These are phyloP conservation scores for Platygyra sinensis DNA, from an alignment of 64 coral and sea anemone genomes.

Conservation along the genomic window DNA sequence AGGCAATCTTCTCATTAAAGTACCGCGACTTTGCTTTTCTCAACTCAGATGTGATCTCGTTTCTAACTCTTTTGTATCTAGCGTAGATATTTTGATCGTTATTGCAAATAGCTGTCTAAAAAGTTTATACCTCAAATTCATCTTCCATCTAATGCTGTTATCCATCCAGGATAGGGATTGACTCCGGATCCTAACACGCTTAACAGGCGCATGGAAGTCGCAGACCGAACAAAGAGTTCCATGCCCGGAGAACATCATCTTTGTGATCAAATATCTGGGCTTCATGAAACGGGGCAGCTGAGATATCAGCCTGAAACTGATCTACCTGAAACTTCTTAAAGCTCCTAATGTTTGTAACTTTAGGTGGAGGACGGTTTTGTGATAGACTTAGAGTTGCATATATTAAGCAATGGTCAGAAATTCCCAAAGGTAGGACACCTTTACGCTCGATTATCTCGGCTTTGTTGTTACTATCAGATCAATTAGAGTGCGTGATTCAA, in stretches of 20 bases:
- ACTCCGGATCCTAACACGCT: background rate
- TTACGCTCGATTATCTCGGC: background rate
- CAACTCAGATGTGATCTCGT: background rate
- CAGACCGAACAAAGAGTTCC: background rate
- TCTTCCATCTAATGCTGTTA: background rate
- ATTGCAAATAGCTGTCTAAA: background rate
- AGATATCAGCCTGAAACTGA: slow-evolving; percentile 9
- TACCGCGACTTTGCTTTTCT: background rate
- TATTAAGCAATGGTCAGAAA: no score
- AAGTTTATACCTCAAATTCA: background rate
- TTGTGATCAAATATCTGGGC: background rate
- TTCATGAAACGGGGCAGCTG: background rate
- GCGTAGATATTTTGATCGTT: no score
- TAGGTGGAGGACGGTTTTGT: background rate
- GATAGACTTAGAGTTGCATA: background rate
- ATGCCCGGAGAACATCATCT: slow-evolving; percentile 26
- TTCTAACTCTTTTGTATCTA: background rate
- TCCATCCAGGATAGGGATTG: background rate
- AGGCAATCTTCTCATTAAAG: background rate
- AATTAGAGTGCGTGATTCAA: background rate
- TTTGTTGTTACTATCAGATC: no score
- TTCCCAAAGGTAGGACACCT: no score
- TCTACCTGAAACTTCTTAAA: background rate
- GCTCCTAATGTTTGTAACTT: background rate
- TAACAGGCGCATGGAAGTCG: background rate